Evolutionary conservation across 2,888 invertebrate genomes (phyloP), one percentile per base, ranked within the genome.

Genomic region (Cosmia trapezina): DNA sequence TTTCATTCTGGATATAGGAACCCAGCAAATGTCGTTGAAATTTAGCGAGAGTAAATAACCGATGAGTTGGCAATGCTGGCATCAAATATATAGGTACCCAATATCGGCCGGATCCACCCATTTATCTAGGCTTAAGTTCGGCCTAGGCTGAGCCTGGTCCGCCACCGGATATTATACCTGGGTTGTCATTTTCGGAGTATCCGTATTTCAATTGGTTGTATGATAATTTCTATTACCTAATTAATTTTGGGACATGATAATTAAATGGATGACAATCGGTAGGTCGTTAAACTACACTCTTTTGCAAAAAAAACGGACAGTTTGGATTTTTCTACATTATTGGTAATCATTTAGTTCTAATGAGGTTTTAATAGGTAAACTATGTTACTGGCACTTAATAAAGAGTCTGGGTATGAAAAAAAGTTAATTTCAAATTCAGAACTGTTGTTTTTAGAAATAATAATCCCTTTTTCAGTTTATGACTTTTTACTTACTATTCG

Each of bases 51-150:
- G 60, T 67, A 70, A 81, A 73, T 73, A 80, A 54, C 53, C 68
- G 63, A 28, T 67, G 68, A 74, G 70, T 64, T 62, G 63, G 61
- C 83, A 76, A 59, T 65, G 51, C 61, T 74, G 69, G 56, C 75
- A 70, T 45, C 70, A 53, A 74, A 65, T 56, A 56, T 47, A 71
- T 77, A 74, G 73, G 53, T 61, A 80, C 80, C 66, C 76, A 74
- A 72, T 85, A 78, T 74, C 63, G 51, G 72, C 65, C 65, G 66
- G 61, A 59, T 56, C 72, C 66, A 2, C 62, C 51, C 70, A 83
- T 84, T 83, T 78, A 83, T 83, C 84, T 81, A 70, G 78, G 74
- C 83, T 81, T 75, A 80, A 59, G 54, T 70, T 62, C 70, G 22
- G 68, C 81, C 81, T 70, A 70, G 70, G 53, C 65, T 61, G 22